Evolutionary conservation across 2,113 vertebrate genomes (phyloP).

Genomic region (Spheniscus mendiculus): DNA sequence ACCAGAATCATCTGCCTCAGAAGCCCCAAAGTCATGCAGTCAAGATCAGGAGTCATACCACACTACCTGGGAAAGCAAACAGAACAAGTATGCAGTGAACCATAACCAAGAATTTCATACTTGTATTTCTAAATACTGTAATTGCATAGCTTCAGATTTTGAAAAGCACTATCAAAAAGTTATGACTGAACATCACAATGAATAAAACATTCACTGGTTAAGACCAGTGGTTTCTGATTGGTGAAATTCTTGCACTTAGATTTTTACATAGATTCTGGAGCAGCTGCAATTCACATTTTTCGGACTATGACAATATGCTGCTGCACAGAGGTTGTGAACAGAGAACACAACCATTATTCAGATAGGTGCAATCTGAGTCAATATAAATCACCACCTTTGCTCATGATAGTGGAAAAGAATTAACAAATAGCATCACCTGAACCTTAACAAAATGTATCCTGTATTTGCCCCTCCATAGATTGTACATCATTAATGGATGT

Average conservation of each 20-base stretch:
- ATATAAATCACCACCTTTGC: background rate
- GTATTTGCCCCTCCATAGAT: background rate
- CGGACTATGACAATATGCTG: background rate
- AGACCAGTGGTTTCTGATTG: background rate
- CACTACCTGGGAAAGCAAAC: background rate
- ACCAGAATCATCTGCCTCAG: background rate
- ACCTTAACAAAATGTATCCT: background rate
- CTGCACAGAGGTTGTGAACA: background rate
- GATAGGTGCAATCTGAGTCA: background rate
- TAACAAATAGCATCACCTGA: background rate
- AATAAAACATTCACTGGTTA: background rate
- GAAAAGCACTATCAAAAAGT: background rate
- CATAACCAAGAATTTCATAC: background rate
- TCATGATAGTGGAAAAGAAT: constrained; percentile 5
- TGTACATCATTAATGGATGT: background rate
- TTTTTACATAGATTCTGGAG: background rate
- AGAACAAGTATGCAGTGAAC: background rate
- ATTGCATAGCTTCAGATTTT: background rate
- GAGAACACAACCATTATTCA: background rate
- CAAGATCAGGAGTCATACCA: background rate
- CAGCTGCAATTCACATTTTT: background rate
- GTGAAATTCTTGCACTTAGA: background rate
- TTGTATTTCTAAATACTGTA: background rate
- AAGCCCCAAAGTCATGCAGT: background rate
- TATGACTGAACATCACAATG: background rate